A percentile compares a stretch with the other conserved stretches of the same genome.
These are phyloP conservation scores for Nanorana parkeri DNA, from an alignment of 2,113 vertebrate species.

Conservation along the genomic window DNA sequence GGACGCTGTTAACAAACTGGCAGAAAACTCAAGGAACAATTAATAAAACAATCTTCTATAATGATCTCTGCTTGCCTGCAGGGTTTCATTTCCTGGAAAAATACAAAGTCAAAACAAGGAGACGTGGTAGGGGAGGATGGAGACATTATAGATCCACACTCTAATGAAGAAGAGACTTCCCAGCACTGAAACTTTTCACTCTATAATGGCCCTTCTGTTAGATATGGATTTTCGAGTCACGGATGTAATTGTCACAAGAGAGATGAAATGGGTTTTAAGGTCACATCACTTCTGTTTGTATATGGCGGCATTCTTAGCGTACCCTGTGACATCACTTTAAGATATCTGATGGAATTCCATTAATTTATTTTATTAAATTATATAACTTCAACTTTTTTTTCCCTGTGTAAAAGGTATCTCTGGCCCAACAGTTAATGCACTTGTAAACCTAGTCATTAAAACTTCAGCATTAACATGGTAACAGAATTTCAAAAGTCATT, in stretches of 20 bases:
- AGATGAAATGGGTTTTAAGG: slow-evolving; percentile 17
- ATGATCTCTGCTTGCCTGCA: slow-evolving; percentile 43
- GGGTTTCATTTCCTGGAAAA: slow-evolving; percentile 40
- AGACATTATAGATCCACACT: slow-evolving; percentile 46
- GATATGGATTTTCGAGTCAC: slow-evolving; percentile 11
- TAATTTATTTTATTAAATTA: slow-evolving; percentile 3
- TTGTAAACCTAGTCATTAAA: too few relatives aligned
- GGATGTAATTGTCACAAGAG: not conserved
- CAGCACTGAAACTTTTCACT: slow-evolving; percentile 26
- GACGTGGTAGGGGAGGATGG: slow-evolving; percentile 10
- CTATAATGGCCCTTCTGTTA: slow-evolving; percentile 7
- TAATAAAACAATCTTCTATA: slow-evolving; percentile 51
- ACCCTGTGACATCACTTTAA: not conserved
- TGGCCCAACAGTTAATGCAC: too few relatives aligned
- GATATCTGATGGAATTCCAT: not conserved
- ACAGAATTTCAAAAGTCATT: too few relatives aligned
- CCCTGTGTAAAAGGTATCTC: too few relatives aligned
- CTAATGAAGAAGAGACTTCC: slow-evolving; percentile 11
- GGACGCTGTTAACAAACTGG: slow-evolving; percentile 53
- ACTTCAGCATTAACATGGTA: too few relatives aligned
- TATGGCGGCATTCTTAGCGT: not conserved
- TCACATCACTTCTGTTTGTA: not conserved
- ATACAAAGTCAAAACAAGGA: slow-evolving; percentile 46
- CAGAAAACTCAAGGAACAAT: slow-evolving; percentile 49
- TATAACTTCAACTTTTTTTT: too few relatives aligned